These are phyloP conservation scores for Tenthredo notha DNA, from an alignment of 2,888 invertebrate species.

Conservation along the genomic window DNA sequence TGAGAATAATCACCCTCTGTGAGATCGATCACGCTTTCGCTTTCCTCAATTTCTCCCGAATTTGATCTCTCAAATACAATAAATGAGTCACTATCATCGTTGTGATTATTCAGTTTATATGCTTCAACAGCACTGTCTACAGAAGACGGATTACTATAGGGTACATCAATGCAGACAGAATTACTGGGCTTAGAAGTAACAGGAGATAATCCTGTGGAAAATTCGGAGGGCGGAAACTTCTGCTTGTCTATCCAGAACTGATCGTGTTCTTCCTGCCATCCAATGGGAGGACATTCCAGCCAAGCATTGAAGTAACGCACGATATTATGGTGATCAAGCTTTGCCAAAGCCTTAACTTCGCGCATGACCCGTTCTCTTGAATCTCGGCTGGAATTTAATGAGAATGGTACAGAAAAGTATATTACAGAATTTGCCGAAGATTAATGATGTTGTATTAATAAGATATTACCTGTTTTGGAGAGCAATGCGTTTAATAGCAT, in stretches of 20 bases:
- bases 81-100: conserved; percentile 76
- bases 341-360: conserved; percentile 96
- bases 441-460: background rate
- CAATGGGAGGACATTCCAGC: conserved; percentile 94
- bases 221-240: conserved; percentile 67
- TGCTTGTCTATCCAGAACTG: conserved; percentile 80
- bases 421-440: background rate
- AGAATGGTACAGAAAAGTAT: conserved; percentile 52
- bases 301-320: conserved; percentile 98
- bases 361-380: conserved; percentile 94
- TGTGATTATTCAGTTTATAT: conserved; percentile 60
- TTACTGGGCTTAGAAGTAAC: conserved; percentile 64
- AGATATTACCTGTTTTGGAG: conserved; percentile 85
- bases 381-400: conserved; percentile 82
- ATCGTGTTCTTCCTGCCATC: conserved; percentile 93
- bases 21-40: conserved; percentile 50
- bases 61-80: conserved; percentile 79
- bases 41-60: conserved; percentile 66
- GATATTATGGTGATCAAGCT: conserved; percentile 96
- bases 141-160: conserved; percentile 69
- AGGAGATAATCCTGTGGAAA: conserved; percentile 65
- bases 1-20: background rate
- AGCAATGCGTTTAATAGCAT: conserved; percentile 96
- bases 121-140: conserved; percentile 73
- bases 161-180: conserved; percentile 69